Percentiles rank a stretch among this genome's conserved stretches.
Conservation (phyloP, 2,888 invertebrate species). For the Merodon equestris region DNA sequence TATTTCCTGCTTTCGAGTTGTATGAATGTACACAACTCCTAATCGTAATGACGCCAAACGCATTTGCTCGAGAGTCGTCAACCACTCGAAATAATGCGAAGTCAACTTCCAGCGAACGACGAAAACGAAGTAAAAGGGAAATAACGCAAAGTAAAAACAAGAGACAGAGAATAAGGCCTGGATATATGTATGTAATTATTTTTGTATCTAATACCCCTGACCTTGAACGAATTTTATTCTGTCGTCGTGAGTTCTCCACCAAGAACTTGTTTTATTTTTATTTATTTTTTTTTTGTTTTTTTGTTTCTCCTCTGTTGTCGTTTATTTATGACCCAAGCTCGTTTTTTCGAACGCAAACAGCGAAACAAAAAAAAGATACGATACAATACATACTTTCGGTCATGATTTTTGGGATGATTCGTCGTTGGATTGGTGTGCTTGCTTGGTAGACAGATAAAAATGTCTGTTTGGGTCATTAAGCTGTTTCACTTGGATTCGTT, state of each 20-base stretch:
- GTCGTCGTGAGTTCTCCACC: constrained; percentile 51
- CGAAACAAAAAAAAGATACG: constrained; percentile 8
- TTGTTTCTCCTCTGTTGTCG: constrained; percentile 27
- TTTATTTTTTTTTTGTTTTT: too few relatives aligned
- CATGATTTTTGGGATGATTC: constrained; percentile 44
- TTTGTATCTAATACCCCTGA: constrained; percentile 68
- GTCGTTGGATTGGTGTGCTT: constrained; percentile 19
- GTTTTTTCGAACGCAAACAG: constrained; percentile 33
- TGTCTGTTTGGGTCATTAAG: constrained; percentile 67
- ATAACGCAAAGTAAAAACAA: constrained; percentile 25
- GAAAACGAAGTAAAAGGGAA: constrained; percentile 5
- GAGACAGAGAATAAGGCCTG: constrained; percentile 32
- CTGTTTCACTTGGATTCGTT: constrained; percentile 61
- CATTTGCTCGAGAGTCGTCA: neutral
- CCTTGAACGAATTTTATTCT: constrained; percentile 67
- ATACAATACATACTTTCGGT: constrained; percentile 29
- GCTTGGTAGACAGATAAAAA: constrained; percentile 48
- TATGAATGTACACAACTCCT: neutral
- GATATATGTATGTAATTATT: constrained; percentile 53
- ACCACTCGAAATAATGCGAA: neutral
- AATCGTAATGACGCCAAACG: constrained; percentile 6
- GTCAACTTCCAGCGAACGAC: neutral
- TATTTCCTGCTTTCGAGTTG: neutral
- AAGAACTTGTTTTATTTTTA: constrained; percentile 13
- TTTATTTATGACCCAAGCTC: constrained; percentile 66